Evolutionary conservation across 2,113 vertebrate genomes (phyloP).

Genomic region (Piaya cayana): DNA sequence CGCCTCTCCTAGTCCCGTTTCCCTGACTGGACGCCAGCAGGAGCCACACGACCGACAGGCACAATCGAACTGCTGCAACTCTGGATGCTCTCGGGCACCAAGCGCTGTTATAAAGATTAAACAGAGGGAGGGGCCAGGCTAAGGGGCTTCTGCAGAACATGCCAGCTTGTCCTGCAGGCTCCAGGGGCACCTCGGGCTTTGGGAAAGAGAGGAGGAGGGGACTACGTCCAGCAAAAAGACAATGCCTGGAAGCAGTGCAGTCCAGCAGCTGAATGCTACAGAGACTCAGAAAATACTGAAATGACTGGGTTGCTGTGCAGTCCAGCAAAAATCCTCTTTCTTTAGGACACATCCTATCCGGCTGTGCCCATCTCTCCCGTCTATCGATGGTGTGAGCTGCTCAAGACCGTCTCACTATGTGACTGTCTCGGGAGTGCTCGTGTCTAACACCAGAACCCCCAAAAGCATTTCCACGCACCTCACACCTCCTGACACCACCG

Average conservation of each 20-base stretch:
- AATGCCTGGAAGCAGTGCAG: background rate
- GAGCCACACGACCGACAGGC: background rate
- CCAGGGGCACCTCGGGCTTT: background rate
- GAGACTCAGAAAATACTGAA: background rate
- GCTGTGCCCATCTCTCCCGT: background rate
- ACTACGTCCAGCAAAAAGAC: background rate
- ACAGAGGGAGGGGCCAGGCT: constrained; percentile 32
- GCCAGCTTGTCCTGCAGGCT: background rate
- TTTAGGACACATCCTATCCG: background rate
- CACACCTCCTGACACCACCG: background rate
- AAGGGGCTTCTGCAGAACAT: background rate
- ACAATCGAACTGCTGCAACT: background rate
- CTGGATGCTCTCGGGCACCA: background rate
- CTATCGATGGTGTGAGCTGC: fast-evolving
- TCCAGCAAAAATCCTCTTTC: background rate
- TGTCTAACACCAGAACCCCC: background rate
- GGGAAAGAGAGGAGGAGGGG: background rate
- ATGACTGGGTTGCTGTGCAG: background rate
- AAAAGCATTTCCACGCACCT: background rate
- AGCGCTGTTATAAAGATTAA: background rate
- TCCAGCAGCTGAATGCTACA: background rate
- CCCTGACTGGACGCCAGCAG: background rate
- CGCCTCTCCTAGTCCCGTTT: background rate
- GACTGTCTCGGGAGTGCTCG: background rate
- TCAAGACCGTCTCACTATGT: background rate